phyloP scores from a whole-genome alignment of 2,888 invertebrate species.

The Nezara viridula region DNA sequence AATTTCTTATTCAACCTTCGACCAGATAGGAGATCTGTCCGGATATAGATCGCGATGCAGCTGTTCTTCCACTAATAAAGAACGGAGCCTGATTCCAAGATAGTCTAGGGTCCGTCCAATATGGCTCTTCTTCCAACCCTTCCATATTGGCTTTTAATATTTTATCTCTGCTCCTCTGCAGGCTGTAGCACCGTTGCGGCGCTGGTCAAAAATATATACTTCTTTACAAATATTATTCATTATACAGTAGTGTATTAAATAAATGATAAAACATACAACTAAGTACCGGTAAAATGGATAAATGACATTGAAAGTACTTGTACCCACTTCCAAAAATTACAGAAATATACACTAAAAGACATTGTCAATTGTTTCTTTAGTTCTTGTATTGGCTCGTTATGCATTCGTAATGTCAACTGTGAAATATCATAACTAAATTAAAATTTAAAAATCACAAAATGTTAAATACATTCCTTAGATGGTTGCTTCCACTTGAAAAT shows the following conservation, averaged over 20 bases:
- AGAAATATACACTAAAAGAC: neutral
- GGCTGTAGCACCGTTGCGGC: neutral
- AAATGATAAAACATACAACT: too few relatives aligned
- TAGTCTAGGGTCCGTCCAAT: slow-evolving; percentile 28
- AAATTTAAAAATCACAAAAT: neutral
- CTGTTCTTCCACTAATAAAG: slow-evolving; percentile 45
- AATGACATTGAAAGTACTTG: too few relatives aligned
- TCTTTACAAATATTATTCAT: neutral
- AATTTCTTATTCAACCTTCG: slow-evolving; percentile 19
- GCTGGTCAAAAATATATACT: neutral
- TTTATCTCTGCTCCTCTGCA: neutral
- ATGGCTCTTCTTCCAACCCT: slow-evolving; percentile 27
- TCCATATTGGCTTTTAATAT: slow-evolving; percentile 38
- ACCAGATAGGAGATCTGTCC: slow-evolving; percentile 22
- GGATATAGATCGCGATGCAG: slow-evolving; percentile 41
- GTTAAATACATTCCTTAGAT: neutral
- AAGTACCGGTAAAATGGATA: neutral
- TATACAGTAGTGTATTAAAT: too few relatives aligned
- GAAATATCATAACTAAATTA: neutral
- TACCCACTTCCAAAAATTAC: neutral
- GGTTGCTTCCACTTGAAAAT: neutral
- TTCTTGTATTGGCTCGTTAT: too few relatives aligned
- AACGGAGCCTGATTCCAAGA: slow-evolving; percentile 35
- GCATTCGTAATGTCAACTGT: neutral
- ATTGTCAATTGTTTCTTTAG: too few relatives aligned